These are phyloP conservation scores for Mizuhopecten yessoensis DNA, from an alignment of 1,140 invertebrate species.

Conservation along the genomic window DNA sequence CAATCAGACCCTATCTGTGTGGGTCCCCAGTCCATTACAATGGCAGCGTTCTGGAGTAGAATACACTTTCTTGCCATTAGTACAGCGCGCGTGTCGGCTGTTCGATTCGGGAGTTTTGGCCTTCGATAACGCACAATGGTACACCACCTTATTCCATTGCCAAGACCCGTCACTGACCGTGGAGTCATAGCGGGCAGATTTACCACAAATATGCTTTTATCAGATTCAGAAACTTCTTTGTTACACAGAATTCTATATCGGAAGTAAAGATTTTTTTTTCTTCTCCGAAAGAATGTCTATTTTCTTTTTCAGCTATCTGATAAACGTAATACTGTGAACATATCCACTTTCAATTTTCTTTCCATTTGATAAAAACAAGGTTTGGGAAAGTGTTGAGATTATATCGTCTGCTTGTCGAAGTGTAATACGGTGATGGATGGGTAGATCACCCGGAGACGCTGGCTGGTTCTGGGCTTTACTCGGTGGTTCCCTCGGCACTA, in stretches of 20 bases:
- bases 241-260: not conserved
- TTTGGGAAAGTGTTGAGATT: not conserved
- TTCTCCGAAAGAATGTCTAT: slow-evolving; percentile 16
- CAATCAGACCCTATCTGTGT: slow-evolving; percentile 1
- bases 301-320: not conserved
- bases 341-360: not conserved
- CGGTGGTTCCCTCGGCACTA: not conserved
- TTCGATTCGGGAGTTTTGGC: not conserved
- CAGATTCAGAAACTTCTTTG: not conserved
- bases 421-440: not conserved
- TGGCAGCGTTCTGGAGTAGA: not conserved
- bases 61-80: not conserved
- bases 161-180: slow-evolving; percentile 12
- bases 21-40: not conserved
- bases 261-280: not conserved
- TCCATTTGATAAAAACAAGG: slow-evolving; percentile 16
- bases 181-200: not conserved
- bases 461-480: not conserved
- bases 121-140: not conserved
- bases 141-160: not conserved
- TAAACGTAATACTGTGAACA: slow-evolving; percentile 24
- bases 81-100: not conserved
- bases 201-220: not conserved
- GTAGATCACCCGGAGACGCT: not conserved
- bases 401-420: not conserved